Base-by-base conservation (phyloP, 2,888 invertebrate species). In the Pedicia rivosa region DNA sequence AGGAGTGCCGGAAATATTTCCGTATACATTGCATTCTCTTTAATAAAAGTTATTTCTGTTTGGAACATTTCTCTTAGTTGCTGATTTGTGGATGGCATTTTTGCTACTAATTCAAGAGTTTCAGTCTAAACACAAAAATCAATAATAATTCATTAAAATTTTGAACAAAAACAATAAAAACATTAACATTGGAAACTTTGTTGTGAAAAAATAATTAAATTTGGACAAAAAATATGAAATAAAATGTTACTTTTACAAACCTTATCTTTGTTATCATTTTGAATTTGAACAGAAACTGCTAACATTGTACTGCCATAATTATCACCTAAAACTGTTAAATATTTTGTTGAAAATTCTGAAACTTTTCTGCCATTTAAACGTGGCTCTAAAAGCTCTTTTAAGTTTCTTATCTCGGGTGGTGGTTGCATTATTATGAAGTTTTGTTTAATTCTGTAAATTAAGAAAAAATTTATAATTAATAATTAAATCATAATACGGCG, bases 241-340 rank as follows among this genome's bases (percentile, higher is more conserved):
- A n/a, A n/a, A n/a, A n/a, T n/a, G 10, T 16, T 6, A 37, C 40
- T 4, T 28, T 4, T 27, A 12, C 27, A 27, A 15, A 30, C 30
- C 17, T 17, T 8, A n/a, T 30, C 17, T n/a, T 30, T 19, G 1
- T 47, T 28, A 5, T 48, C 48, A 16, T 49, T 49, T 40, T 51
- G 50, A 8, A 66, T 45, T 40, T 51, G 56, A 1, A 63, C 53
- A 17, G 45, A 44, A 3, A 61, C 46, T 2, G 61, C 58, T 1
- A 72, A 46, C 55, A 74, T 72, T 1, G 68, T 56, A 44, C 73
- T 72, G 3, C 72, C 72, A 48, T 72, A 74, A 48, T 74, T 73
- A 46, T 74, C 73, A 1, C 73, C 73, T 0, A 66, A 63, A 13
- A 63, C 63, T 8, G 67, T 68, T n/a, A 67, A 50, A 41, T 54